Conservation (phyloP, 2,797 vertebrate species). For the Macrochelys suwanniensis region DNA sequence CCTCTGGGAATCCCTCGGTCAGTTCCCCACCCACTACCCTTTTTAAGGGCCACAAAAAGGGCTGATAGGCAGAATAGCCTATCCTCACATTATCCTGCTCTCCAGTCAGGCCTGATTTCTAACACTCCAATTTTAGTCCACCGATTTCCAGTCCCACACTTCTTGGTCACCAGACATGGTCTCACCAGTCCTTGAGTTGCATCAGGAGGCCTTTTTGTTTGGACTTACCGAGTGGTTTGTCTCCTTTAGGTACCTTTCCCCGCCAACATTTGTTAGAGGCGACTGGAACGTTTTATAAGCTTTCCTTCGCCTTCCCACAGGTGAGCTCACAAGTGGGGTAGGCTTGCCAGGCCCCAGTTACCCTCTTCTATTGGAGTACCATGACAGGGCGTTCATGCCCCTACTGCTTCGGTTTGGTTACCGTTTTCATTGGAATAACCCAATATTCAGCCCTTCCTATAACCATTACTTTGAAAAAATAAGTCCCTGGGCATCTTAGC, state of each 20-base stretch:
- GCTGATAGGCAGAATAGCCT: not conserved
- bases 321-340: not conserved
- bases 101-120: not conserved
- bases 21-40: not conserved
- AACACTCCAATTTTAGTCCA: not conserved
- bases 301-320: not conserved
- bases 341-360: not conserved
- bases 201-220: not conserved
- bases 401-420: not conserved
- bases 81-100: not conserved
- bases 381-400: not conserved
- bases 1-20: not conserved
- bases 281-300: not conserved
- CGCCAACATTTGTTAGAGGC: not conserved
- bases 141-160: not conserved
- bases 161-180: not conserved
- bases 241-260: not conserved
- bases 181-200: not conserved
- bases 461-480: conserved; percentile 30
- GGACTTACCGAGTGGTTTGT: not conserved
- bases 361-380: not conserved
- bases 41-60: not conserved
- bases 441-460: not conserved
- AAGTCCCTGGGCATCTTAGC: not conserved
- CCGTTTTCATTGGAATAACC: fast-evolving